Percentiles rank a stretch among this genome's conserved stretches.
These are phyloP conservation scores for Odontocolon sp. DNA, from an alignment of 2,888 invertebrate genomes.

Conservation along the genomic window DNA sequence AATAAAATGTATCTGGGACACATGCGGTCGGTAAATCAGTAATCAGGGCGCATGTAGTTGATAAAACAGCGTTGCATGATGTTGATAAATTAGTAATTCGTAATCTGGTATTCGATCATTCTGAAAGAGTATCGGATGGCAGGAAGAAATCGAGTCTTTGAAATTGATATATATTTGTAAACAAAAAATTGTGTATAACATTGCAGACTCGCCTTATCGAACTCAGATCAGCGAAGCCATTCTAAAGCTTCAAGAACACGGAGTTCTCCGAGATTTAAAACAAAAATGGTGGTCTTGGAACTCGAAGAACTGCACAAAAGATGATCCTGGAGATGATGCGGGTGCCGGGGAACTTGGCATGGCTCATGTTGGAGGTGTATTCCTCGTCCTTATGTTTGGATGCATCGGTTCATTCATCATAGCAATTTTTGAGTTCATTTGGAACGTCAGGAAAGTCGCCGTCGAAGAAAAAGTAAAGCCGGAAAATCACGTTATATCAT, in stretches of 20 bases:
- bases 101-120: too few species aligned
- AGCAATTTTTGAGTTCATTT: slow-evolving; percentile 91
- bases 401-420: slow-evolving; percentile 87
- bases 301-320: slow-evolving; percentile 82
- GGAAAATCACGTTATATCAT: neutral
- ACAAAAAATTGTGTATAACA: slow-evolving; percentile 19
- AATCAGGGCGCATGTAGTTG: too few species aligned
- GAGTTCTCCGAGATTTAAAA: slow-evolving; percentile 90
- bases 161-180: too few species aligned
- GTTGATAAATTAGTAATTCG: neutral
- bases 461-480: slow-evolving; percentile 87
- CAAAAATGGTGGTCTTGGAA: slow-evolving; percentile 95
- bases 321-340: slow-evolving; percentile 75
- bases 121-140: too few species aligned
- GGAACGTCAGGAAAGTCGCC: slow-evolving; percentile 90
- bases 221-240: slow-evolving; percentile 93
- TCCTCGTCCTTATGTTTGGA: slow-evolving; percentile 91
- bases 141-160: too few species aligned
- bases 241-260: slow-evolving; percentile 94
- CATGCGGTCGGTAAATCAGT: too few species aligned
- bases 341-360: slow-evolving; percentile 85
- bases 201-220: slow-evolving; percentile 88
- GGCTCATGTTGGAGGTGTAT: slow-evolving; percentile 95
- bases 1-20: too few species aligned
- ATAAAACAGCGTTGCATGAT: too few species aligned